Evolutionary conservation across 2,113 vertebrate genomes (phyloP).

Genomic region (Plestiodon gilberti): DNA sequence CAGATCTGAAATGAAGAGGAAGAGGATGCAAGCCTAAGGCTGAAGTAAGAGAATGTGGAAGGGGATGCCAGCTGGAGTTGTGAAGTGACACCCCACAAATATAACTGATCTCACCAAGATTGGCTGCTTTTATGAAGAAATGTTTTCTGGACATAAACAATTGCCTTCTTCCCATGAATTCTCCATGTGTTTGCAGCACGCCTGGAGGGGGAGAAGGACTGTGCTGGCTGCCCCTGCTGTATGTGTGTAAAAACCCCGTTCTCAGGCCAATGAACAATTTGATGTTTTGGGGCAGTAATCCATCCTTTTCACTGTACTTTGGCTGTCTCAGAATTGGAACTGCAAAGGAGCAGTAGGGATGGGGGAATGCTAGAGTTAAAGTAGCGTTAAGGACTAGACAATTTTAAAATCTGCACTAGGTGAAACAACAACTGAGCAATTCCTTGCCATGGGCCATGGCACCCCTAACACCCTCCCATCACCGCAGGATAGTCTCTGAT

Average conservation of each 20-base stretch:
- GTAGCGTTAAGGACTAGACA: neutral
- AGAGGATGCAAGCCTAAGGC: neutral
- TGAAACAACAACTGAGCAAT: neutral
- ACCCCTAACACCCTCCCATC: neutral
- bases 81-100: neutral
- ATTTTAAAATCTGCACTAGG: neutral
- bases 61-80: neutral
- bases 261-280: too few species aligned
- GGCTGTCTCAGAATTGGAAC: neutral
- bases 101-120: neutral
- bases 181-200: too few species aligned
- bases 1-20: neutral
- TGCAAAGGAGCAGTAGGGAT: neutral
- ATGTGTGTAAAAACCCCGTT: too few species aligned
- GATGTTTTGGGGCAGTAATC: too few species aligned
- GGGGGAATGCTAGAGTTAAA: neutral
- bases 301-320: too few species aligned
- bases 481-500: neutral
- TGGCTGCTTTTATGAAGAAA: neutral
- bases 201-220: too few species aligned
- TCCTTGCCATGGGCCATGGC: neutral
- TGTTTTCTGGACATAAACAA: too few species aligned
- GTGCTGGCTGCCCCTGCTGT: too few species aligned
- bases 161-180: too few species aligned
- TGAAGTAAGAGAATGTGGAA: neutral